Percentiles rank a stretch among this genome's conserved stretches.
phyloP scores from a whole-genome alignment of 2,113 vertebrate genomes.

The Prionailurus bengalensis region DNA sequence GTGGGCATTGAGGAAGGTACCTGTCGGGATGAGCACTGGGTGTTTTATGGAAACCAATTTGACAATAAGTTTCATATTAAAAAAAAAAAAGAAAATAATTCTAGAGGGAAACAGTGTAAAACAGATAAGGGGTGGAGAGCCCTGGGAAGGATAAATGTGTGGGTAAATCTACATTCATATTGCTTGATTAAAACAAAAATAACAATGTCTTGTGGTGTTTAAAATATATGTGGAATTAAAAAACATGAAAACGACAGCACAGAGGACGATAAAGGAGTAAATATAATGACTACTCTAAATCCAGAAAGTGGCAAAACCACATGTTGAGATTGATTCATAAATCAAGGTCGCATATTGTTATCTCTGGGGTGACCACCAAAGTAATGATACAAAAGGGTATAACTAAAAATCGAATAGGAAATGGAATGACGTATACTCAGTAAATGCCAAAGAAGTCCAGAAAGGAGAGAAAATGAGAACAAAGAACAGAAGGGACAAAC shows the following conservation, averaged over 20 bases:
- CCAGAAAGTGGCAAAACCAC: background rate
- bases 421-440: background rate
- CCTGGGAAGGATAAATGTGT: background rate
- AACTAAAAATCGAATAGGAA: background rate
- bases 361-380: slow-evolving; percentile 8
- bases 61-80: too few species aligned
- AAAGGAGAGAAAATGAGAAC: background rate
- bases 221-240: background rate
- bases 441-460: background rate
- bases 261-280: background rate
- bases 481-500: background rate
- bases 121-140: background rate
- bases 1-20: too few species aligned
- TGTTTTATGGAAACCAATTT: too few species aligned
- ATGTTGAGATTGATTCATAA: background rate
- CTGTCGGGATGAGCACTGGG: too few species aligned
- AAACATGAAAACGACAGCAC: background rate
- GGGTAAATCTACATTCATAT: background rate
- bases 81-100: background rate
- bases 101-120: background rate
- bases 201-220: background rate
- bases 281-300: background rate
- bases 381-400: background rate
- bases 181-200: background rate
- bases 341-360: background rate